Evolutionary conservation across 2,797 vertebrate genomes (phyloP).

Genomic region (Vireo griseus): DNA sequence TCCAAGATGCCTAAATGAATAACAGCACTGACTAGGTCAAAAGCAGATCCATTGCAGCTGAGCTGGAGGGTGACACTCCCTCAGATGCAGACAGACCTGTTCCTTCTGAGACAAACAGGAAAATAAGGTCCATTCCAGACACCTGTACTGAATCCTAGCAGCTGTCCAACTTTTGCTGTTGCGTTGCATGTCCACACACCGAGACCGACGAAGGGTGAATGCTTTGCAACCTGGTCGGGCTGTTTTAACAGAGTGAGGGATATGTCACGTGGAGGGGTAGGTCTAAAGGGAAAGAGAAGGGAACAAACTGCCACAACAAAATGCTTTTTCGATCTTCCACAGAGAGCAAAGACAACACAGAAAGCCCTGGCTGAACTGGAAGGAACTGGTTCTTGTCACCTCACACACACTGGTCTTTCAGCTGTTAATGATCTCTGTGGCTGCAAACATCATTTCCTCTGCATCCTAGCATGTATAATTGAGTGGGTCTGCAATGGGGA

Average conservation of each 20-base stretch:
- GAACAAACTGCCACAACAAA: neutral
- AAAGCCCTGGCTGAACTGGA: slow-evolving; percentile 24
- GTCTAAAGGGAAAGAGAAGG: neutral
- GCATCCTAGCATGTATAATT: slow-evolving; percentile 9
- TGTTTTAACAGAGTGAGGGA: neutral
- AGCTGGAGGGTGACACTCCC: neutral
- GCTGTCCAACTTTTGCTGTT: neutral
- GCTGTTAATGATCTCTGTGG: slow-evolving; percentile 54
- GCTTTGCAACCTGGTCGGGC: neutral
- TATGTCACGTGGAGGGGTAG: neutral
- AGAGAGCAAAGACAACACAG: neutral
- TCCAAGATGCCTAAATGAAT: neutral
- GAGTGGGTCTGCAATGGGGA: slow-evolving; percentile 47
- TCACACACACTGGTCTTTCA: neutral
- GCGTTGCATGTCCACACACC: neutral
- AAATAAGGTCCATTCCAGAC: neutral
- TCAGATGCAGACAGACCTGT: neutral
- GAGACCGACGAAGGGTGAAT: neutral
- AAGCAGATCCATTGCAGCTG: neutral
- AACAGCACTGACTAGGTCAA: neutral
- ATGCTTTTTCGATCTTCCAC: neutral
- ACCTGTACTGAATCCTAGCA: neutral
- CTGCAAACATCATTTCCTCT: slow-evolving; percentile 37
- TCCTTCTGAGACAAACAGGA: neutral
- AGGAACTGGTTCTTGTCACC: slow-evolving; percentile 19